Evolutionary conservation across 2,797 vertebrate species (phyloP).

Genomic region (Chiroxiphia lanceolata): DNA sequence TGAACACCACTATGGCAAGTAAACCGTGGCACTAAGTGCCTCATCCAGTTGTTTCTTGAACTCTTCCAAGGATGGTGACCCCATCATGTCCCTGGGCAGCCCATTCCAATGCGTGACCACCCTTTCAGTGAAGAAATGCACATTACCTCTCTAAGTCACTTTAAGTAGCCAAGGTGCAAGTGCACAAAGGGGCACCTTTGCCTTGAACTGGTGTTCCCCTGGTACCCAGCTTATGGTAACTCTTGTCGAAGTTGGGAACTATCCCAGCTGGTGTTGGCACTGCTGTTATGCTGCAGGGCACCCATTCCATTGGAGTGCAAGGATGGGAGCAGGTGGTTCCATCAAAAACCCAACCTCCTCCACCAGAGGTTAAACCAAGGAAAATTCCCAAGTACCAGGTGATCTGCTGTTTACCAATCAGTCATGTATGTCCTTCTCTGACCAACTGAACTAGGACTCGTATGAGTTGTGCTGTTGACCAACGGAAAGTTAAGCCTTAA

Average conservation of each 20-base stretch:
- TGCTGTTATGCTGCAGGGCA: background rate
- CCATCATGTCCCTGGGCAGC: background rate
- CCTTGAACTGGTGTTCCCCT: background rate
- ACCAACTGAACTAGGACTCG: background rate
- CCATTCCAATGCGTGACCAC: background rate
- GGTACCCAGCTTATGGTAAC: background rate
- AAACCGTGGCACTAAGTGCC: background rate
- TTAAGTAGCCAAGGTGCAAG: background rate
- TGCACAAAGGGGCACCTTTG: background rate
- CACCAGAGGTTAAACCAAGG: background rate
- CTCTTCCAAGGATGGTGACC: background rate
- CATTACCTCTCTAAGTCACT: background rate
- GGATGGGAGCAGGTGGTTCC: background rate
- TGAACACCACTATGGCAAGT: background rate
- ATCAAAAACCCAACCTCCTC: background rate
- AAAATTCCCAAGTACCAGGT: background rate
- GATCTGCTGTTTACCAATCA: background rate
- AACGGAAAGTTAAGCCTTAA: constrained; percentile 23
- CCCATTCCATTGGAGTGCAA: background rate
- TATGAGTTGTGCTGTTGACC: background rate
- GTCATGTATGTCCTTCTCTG: background rate
- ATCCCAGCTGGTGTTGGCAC: background rate
- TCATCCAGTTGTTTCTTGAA: background rate
- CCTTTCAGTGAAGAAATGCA: background rate
- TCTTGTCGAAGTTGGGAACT: background rate